These are phyloP conservation scores for Clistopyga incitator DNA, from an alignment of 2,888 invertebrate genomes.

Conservation along the genomic window DNA sequence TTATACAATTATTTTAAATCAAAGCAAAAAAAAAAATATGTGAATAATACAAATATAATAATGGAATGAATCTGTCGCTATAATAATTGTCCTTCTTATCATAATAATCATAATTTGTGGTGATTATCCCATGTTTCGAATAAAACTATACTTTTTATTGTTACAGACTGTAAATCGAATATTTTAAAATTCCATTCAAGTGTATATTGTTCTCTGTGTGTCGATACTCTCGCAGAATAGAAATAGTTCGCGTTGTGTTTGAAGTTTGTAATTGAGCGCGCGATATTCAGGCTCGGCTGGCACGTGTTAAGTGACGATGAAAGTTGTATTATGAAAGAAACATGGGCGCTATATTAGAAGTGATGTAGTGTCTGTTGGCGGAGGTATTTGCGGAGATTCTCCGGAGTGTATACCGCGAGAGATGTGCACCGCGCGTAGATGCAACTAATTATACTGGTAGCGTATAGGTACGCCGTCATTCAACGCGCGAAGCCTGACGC, in stretches of 20 bases:
- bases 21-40: too few relatives aligned
- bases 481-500: slow-evolving; percentile 38
- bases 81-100: too few relatives aligned
- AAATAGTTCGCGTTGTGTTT: not conserved
- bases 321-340: slow-evolving; percentile 42
- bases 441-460: slow-evolving; percentile 47
- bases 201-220: not conserved
- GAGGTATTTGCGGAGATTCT: slow-evolving; percentile 41
- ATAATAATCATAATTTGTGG: too few relatives aligned
- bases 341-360: slow-evolving; percentile 35
- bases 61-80: too few relatives aligned
- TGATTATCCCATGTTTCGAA: too few relatives aligned
- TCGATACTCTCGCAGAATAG: not conserved
- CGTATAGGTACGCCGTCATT: slow-evolving; percentile 45
- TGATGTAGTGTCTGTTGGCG: slow-evolving; percentile 37
- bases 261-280: not conserved
- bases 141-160: too few relatives aligned
- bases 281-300: not conserved
- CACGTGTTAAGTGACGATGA: slow-evolving; percentile 48
- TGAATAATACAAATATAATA: too few relatives aligned
- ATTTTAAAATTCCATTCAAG: too few relatives aligned
- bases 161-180: too few relatives aligned
- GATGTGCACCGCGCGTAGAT: not conserved
- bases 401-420: not conserved
- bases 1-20: too few relatives aligned